phyloP scores from a whole-genome alignment of 1,140 invertebrate genomes.

The Bombus sibiricus region DNA sequence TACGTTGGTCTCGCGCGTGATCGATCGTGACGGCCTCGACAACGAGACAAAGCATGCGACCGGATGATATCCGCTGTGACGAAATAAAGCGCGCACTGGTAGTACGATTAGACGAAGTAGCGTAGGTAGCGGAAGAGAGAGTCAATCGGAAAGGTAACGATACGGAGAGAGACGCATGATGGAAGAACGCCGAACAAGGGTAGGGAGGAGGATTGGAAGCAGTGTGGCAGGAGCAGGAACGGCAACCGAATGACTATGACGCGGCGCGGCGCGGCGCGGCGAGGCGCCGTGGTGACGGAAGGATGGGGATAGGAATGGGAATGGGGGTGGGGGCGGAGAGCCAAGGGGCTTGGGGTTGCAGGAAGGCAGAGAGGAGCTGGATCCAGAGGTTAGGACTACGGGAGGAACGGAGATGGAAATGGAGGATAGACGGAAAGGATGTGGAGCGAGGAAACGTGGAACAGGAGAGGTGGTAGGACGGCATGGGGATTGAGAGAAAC shows the following conservation, averaged over 20 bases:
- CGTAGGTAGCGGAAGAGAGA: constrained; percentile 12
- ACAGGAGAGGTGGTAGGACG: background rate
- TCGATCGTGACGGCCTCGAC: constrained; percentile 51
- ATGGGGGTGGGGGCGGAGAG: background rate
- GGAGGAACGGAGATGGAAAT: background rate
- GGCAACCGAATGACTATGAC: constrained; percentile 17
- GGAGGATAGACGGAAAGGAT: background rate
- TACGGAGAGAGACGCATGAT: background rate
- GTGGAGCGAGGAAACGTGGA: background rate
- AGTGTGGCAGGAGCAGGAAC: constrained; percentile 27
- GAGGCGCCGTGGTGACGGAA: constrained; percentile 4
- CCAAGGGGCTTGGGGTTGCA: constrained; percentile 10
- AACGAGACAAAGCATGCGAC: constrained; percentile 23
- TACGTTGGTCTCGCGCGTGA: constrained; percentile 14
- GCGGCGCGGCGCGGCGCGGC: no score
- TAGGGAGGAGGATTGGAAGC: background rate
- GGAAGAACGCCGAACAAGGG: constrained; percentile 23
- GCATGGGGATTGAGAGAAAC: constrained; percentile 1
- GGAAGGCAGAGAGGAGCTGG: constrained; percentile 5
- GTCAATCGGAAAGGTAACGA: background rate
- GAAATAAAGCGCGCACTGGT: constrained; percentile 58
- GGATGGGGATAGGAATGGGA: background rate
- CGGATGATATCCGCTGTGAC: constrained; percentile 47
- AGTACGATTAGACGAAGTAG: constrained; percentile 55
- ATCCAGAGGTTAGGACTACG: constrained; percentile 1